Percentiles rank a stretch among this genome's conserved stretches.
phyloP scores from a whole-genome alignment of 1,140 invertebrate genomes.

The Eriosoma lanigerum region DNA sequence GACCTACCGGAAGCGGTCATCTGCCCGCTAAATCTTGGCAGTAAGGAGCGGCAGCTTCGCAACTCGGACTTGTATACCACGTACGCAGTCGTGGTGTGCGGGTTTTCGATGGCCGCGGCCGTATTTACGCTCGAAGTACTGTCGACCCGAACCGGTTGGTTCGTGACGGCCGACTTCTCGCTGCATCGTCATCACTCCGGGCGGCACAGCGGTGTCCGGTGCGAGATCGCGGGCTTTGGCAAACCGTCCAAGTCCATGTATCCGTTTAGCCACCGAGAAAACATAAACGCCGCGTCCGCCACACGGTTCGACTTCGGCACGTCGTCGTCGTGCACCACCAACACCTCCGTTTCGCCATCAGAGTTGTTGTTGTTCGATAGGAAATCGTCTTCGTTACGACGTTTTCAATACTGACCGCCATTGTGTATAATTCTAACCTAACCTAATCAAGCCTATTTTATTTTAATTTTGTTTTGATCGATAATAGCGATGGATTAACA shows the following conservation, averaged over 20 bases:
- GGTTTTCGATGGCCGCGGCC: conserved; percentile 64
- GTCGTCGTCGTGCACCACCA: not conserved
- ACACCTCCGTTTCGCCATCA: not conserved
- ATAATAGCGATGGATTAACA: too few species aligned
- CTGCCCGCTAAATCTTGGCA: conserved; percentile 76
- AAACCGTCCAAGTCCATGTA: conserved; percentile 21
- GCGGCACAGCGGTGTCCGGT: not conserved
- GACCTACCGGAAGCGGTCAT: conserved; percentile 71
- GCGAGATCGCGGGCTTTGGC: conserved; percentile 29
- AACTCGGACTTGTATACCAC: conserved; percentile 72
- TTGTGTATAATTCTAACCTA: too few species aligned
- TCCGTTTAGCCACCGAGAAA: conserved; percentile 36
- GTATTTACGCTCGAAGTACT: conserved; percentile 68
- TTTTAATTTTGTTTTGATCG: too few species aligned
- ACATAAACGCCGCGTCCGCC: conserved; percentile 8
- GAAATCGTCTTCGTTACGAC: not conserved
- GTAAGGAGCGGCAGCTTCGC: conserved; percentile 73
- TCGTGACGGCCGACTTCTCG: conserved; percentile 6
- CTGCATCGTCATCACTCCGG: too few species aligned
- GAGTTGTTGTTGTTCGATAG: not conserved
- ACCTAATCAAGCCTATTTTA: too few species aligned
- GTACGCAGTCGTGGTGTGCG: conserved; percentile 67
- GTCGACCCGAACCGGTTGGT: conserved; percentile 49
- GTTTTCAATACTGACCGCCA: not conserved
- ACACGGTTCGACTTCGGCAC: not conserved